Conservation (phyloP, 2,113 vertebrate species). For the Tympanuchus pallidicinctus region DNA sequence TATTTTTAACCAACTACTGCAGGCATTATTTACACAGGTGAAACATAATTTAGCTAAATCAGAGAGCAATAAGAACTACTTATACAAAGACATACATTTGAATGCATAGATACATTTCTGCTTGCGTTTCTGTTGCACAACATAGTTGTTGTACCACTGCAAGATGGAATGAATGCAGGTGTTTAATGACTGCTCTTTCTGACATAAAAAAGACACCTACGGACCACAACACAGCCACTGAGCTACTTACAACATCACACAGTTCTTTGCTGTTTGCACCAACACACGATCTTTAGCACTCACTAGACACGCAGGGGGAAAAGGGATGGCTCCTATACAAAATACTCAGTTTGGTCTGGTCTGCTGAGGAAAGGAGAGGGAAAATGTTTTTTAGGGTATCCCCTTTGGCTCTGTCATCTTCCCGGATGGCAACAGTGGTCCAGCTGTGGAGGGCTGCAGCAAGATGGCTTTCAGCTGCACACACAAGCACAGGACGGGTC, state of each 20-base stretch:
- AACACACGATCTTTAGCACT: not conserved
- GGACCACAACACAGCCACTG: constrained; percentile 39
- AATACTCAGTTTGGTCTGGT: constrained; percentile 13
- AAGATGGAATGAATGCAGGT: constrained; percentile 9
- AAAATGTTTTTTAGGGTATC: not conserved
- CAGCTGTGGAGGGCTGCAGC: not conserved
- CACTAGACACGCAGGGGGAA: not conserved
- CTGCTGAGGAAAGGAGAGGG: constrained; percentile 19
- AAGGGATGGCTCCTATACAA: constrained; percentile 23
- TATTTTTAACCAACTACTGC: constrained; percentile 5
- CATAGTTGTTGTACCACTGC: constrained; percentile 2
- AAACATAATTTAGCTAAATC: constrained; percentile 22
- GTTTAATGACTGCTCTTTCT: constrained; percentile 48
- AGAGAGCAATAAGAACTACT: not conserved
- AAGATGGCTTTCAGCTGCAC: not conserved
- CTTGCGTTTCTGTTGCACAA: not conserved
- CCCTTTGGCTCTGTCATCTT: constrained; percentile 38
- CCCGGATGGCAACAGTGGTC: not conserved
- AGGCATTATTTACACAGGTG: constrained; percentile 33
- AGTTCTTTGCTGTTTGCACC: not conserved
- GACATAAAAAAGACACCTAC: not conserved
- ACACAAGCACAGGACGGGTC: not conserved
- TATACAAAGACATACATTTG: not conserved
- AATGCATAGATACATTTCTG: not conserved
- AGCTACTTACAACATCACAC: not conserved